These are phyloP conservation scores for Dascillus cervinus DNA, from an alignment of 2,888 invertebrate genomes.

Conservation along the genomic window DNA sequence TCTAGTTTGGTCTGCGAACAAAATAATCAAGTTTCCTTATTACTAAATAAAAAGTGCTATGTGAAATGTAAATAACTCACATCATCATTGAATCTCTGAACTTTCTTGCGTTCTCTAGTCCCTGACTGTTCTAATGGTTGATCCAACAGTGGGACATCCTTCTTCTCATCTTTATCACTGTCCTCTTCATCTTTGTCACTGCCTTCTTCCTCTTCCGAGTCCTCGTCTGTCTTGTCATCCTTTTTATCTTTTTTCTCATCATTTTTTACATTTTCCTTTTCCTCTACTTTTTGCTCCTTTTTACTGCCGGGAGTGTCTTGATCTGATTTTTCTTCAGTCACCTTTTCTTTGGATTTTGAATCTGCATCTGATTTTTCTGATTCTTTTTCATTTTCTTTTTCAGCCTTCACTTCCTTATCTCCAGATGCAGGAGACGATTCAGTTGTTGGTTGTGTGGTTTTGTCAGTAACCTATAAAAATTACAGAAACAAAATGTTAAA, in stretches of 20 bases:
- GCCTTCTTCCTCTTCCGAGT: constrained; percentile 26
- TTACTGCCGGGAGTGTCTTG: constrained; percentile 8
- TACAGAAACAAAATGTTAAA: too few relatives aligned
- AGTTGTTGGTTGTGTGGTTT: not conserved
- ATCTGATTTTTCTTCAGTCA: constrained; percentile 10
- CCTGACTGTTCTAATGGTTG: constrained; percentile 36
- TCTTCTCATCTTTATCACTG: constrained; percentile 25
- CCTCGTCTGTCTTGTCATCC: constrained; percentile 25
- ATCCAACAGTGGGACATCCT: constrained; percentile 33
- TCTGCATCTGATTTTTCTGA: constrained; percentile 21
- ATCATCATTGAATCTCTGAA: constrained; percentile 35
- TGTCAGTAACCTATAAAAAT: not conserved
- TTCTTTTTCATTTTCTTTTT: constrained; percentile 18
- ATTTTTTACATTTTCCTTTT: constrained; percentile 19
- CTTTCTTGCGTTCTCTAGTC: constrained; percentile 37
- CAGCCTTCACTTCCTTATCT: constrained; percentile 14
- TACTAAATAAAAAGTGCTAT: not conserved
- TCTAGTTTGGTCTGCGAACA: constrained; percentile 26
- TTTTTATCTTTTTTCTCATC: constrained; percentile 19
- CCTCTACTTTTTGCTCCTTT: constrained; percentile 25
- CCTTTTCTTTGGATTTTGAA: constrained; percentile 20
- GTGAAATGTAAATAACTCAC: too few relatives aligned
- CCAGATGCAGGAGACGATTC: constrained; percentile 12
- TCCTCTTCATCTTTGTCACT: constrained; percentile 28
- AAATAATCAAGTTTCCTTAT: constrained; percentile 4